phyloP scores from a whole-genome alignment of 1,140 invertebrate species.

The roundworm (Caenorhabditis elegans) region WBcel235 BX284605.5:9588501-9589000 shows the following conservation, averaged over 20 bases:
- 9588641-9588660: too few relatives aligned
- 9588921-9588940: not conserved
- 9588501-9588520: too few relatives aligned
- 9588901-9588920: not conserved
- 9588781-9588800: not conserved
- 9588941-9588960: not conserved
- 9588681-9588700: conserved; percentile 21
- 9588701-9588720: conserved; percentile 24
- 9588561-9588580: too few relatives aligned
- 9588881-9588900: not conserved
- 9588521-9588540: too few relatives aligned
- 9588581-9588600: too few relatives aligned
- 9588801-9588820: conserved; percentile 15
- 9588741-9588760: not conserved
- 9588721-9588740: conserved; percentile 11
- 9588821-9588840: conserved; percentile 17
- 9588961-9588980: not conserved
- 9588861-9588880: not conserved
- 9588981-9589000: not conserved
- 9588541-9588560: too few relatives aligned
- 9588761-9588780: not conserved
- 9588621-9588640: too few relatives aligned
- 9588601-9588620: too few relatives aligned
- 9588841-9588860: not conserved
- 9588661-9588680: too few relatives aligned